Conservation (phyloP, 2,113 vertebrate species). For the Diphyllodes magnificus region DNA sequence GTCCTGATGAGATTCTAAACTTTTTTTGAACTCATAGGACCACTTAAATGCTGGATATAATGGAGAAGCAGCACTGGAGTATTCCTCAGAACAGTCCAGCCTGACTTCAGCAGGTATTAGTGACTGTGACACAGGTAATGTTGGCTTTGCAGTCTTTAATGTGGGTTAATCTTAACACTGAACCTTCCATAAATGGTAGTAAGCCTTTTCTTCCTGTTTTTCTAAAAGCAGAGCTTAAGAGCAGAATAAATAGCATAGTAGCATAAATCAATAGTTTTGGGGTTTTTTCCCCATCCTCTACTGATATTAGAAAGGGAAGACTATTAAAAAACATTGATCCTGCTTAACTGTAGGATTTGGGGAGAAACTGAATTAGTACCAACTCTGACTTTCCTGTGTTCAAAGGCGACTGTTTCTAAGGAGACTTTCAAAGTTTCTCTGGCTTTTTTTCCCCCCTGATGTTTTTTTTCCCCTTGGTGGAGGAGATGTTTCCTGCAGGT, state of each 20-base stretch:
- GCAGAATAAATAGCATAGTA: neutral
- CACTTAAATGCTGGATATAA: neutral
- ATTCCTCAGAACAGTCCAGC: neutral
- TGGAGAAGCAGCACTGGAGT: neutral
- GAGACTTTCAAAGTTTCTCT: neutral
- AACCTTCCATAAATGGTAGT: neutral
- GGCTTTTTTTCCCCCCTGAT: neutral
- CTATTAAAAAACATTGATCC: neutral
- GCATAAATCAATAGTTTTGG: neutral
- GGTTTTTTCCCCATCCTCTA: fast-evolving
- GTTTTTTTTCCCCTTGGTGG: neutral
- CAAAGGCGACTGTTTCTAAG: neutral
- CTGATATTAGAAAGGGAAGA: neutral
- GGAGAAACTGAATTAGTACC: neutral
- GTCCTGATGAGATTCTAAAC: neutral
- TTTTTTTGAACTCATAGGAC: neutral
- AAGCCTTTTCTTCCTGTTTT: neutral
- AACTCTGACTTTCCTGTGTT: neutral
- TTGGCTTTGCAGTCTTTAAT: neutral
- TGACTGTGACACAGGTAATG: slow-evolving; percentile 13
- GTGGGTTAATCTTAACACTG: neutral
- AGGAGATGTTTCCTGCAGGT: neutral
- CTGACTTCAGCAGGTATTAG: neutral
- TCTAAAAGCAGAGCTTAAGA: neutral
- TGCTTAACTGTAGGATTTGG: neutral